Conservation (phyloP, 2,113 vertebrate genomes). For the Heloderma charlesbogerti region DNA sequence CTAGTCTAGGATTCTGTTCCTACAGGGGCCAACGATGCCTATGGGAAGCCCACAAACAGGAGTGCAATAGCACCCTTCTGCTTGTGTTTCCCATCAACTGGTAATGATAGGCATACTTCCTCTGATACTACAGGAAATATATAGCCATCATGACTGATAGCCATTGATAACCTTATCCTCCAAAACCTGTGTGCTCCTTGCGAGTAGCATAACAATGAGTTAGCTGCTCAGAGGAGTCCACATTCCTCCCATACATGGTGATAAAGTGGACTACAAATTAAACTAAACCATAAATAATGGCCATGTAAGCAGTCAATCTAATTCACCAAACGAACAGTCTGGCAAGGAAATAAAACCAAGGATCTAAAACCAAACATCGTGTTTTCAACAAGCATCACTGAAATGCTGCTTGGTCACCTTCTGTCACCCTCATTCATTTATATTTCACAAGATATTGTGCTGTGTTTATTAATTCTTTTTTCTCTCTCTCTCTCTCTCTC, state of each 20-base stretch:
- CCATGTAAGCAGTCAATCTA: not conserved
- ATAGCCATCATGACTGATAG: too few species aligned
- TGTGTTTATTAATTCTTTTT: not conserved
- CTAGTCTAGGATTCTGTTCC: too few species aligned
- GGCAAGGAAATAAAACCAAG: not conserved
- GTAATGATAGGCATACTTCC: too few species aligned
- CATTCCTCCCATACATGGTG: not conserved
- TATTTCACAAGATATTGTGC: not conserved
- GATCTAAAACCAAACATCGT: not conserved
- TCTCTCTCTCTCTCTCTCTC: too few species aligned
- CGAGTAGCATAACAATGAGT: not conserved
- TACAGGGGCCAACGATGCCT: too few species aligned
- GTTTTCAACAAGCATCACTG: not conserved
- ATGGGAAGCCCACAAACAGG: too few species aligned
- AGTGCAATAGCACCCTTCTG: too few species aligned
- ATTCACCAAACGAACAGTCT: not conserved
- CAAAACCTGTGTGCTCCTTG: not conserved
- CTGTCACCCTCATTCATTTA: not conserved
- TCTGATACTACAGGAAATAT: too few species aligned
- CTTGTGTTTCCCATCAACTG: too few species aligned
- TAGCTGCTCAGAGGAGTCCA: not conserved
- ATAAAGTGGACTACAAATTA: not conserved
- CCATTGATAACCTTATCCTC: too few species aligned
- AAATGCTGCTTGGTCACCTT: not conserved
- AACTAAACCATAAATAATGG: not conserved